These are phyloP conservation scores for Zoanthus sociatus DNA, from an alignment of 92 coral and sea anemone species.

Conservation along the genomic window DNA sequence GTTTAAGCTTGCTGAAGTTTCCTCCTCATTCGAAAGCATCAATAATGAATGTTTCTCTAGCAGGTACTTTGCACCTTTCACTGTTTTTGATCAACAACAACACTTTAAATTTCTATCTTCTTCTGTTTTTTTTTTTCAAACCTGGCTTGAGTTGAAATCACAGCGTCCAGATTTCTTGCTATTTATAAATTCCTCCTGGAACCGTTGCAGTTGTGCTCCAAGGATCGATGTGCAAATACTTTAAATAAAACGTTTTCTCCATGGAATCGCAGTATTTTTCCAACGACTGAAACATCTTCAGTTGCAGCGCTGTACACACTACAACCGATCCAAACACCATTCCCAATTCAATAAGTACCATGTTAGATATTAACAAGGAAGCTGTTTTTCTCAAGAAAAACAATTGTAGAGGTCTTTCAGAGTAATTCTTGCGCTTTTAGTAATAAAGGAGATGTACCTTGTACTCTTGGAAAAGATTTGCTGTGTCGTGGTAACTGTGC, in stretches of 20 bases:
- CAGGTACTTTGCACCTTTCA: background rate
- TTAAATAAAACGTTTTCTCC: slow-evolving; percentile 35
- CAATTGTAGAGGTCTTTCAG: background rate
- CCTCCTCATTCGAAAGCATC: background rate
- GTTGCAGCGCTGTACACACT: slow-evolving; percentile 64
- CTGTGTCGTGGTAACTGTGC: background rate
- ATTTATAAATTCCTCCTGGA: slow-evolving; percentile 40
- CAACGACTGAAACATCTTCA: slow-evolving; percentile 57
- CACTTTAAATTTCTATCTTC: background rate
- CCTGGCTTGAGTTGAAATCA: background rate
- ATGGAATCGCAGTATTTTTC: slow-evolving; percentile 36
- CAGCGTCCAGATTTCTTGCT: background rate
- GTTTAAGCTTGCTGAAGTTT: background rate
- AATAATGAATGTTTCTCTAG: background rate
- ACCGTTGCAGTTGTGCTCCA: slow-evolving; percentile 72
- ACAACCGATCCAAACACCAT: slow-evolving; percentile 68
- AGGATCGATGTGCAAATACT: slow-evolving; percentile 64
- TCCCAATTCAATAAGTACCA: slow-evolving; percentile 69
- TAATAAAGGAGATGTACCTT: background rate
- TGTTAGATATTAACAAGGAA: background rate
- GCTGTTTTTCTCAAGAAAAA: background rate
- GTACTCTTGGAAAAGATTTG: background rate
- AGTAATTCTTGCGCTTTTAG: background rate
- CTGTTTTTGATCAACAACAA: slow-evolving; percentile 1
- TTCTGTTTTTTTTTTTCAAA: background rate